Evolutionary conservation across 2,888 invertebrate species (phyloP), one percentile per base, ranked within the genome.

Genomic region (Tetrapedia diversipes): DNA sequence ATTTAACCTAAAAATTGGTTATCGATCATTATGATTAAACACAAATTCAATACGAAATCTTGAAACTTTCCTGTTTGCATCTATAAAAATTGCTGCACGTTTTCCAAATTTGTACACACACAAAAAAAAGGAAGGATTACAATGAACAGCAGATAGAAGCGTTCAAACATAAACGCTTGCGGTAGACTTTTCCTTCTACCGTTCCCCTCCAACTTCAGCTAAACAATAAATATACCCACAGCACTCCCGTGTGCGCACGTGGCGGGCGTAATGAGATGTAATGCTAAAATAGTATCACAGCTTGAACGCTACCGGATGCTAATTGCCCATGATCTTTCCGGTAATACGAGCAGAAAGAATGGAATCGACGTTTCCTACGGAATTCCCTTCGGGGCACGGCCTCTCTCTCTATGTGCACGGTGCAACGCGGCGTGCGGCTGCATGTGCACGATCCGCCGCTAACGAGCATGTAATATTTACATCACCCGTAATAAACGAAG

Each of bases 401-500:
- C n/a, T n/a, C n/a, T n/a, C n/a, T n/a, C n/a, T n/a, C n/a, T 14
- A 24, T 51, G n/a, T 51, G 27, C 19, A 14, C 59, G 24, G 39
- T 32, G 43, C 29, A 63, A 69, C 57, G 69, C 74, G 63, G 77
- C 75, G 39, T 70, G 69, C 84, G 82, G 78, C 80, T 82, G 83
- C 76, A 75, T 70, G 56, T 79, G 75, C 73, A 65, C 72, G 77
- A 72, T 84, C 72, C 59, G 49, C 68, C 77, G 86, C 86, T 89
- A 90, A 90, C 87, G 87, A 89, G 89, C 84, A 82, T 82, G 86
- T 88, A 88, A 89, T 88, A 88, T 89, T 90, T 90, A 87, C 89
- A 86, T 89, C 86, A 88, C 84, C 83, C 80, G 83, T 77, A 79
- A 84, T 88, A 83, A 78, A 78, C 78, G 76, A 85, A 89, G 89